Evolutionary conservation across 2,113 vertebrate genomes (phyloP), one percentile per base, ranked within the genome.

Genomic region (Seriola aureovittata): DNA sequence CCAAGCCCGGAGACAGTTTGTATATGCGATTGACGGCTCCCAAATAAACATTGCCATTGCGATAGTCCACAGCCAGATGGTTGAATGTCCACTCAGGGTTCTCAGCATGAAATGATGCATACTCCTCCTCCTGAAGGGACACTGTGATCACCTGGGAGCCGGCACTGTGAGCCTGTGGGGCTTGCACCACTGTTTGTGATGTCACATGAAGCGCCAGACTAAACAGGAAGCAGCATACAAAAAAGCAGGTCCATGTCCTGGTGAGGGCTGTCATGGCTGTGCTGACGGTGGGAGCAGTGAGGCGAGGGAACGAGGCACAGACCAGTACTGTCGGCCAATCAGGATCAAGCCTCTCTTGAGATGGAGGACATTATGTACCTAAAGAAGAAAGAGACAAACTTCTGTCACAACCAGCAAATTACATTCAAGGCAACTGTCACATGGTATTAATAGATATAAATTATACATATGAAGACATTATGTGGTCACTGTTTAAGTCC

Each of bases 11-110:
- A 77, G 98, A 98, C 55, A 99, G 96, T 93, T 99, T 99, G 86
- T 99, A 99, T 91, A 99, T 99, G 92, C 97, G 96, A 88, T 99
- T 99, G 78, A 99, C 96, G 0, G 97, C 98, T 67, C 98, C 98
- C 83, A 99, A 32, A 85, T 99, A 99, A 89, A 99, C 97, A 40
- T 97, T 97, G 54, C 98, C 98, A 88, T 97, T 99, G 88, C 96
- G 96, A 88, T 96, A 95, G 0, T 99, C 98, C 89, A 99, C 97
- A 55, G 97, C 97, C 73, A 99, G 86, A 91, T 99, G 98, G 93
- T 99, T 99, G 91, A 99, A 99, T 86, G 94, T 96, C 93, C 97
- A 96, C 85, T 97, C 97, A 0, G 95, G 75, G 19, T 97, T 96
- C 65, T 99, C 97, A 6, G 94, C 95, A 0, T 75, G 95, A 90